Percentiles rank a stretch among this genome's conserved stretches.
phyloP scores from a whole-genome alignment of 92 coral and sea anemone genomes.

The Plumapathes pennacea region DNA sequence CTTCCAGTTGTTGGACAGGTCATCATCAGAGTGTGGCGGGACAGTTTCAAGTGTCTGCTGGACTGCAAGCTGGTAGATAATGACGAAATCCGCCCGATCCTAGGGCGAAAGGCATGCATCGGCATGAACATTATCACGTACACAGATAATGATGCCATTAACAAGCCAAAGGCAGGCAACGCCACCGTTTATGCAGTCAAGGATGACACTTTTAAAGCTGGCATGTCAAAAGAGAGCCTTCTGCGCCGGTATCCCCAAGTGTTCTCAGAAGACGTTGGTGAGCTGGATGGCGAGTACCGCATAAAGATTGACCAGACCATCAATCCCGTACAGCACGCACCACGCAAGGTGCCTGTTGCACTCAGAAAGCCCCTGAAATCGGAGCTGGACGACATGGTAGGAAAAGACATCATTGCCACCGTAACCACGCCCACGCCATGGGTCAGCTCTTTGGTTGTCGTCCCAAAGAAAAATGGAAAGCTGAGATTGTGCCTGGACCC shows the following conservation, averaged over 20 bases:
- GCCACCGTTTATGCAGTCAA: conserved; percentile 1
- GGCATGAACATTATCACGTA: conserved; percentile 12
- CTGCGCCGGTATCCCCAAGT: too few species aligned
- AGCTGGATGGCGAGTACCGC: conserved; percentile 56
- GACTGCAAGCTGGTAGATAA: conserved; percentile 7
- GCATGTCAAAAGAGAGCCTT: too few species aligned
- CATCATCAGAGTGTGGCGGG: conserved; percentile 13
- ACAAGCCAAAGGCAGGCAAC: conserved; percentile 2
- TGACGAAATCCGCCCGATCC: conserved; percentile 3
- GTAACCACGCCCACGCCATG: conserved; percentile 59
- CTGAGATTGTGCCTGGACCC: conserved; percentile 63
- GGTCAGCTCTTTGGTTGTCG: conserved; percentile 62
- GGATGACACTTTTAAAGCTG: too few species aligned
- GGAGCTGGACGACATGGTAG: conserved; percentile 54
- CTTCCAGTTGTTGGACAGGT: conserved; percentile 8
- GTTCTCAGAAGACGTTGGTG: conserved; percentile 52
- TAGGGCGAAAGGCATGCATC: conserved; percentile 6
- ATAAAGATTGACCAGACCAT: conserved; percentile 56
- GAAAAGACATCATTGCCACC: conserved; percentile 61
- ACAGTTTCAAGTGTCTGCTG: conserved; percentile 2
- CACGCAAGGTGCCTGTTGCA: conserved; percentile 61
- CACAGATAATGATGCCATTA: conserved; percentile 3
- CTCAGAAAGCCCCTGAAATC: conserved; percentile 62
- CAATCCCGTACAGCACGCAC: conserved; percentile 56
- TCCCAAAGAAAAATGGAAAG: conserved; percentile 56